A percentile compares a stretch with the other conserved stretches of the same genome.
Evolutionary conservation across 2,888 invertebrate genomes (phyloP).

Genomic region (Dryomyza anilis): DNA sequence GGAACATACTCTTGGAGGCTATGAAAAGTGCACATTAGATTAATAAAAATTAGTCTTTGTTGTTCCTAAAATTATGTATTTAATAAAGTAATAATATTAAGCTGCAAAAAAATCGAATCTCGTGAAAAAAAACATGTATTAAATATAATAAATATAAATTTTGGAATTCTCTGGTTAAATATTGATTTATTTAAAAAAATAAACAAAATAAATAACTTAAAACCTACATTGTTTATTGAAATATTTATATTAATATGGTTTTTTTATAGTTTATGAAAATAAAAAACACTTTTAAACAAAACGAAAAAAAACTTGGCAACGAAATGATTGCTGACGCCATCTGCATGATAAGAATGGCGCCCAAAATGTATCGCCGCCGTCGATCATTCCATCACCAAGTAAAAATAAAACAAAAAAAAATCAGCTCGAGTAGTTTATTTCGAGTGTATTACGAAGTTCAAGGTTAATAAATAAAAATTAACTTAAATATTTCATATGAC

Average conservation of each 20-base stretch:
- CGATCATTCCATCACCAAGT: not conserved
- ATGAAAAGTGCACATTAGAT: no score
- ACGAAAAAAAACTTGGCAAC: slow-evolving; percentile 10
- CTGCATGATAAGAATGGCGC: not conserved
- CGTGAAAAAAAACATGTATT: no score
- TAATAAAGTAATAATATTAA: no score
- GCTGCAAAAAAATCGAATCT: no score
- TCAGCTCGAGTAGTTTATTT: not conserved
- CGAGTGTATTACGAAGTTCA: not conserved
- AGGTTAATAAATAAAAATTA: not conserved
- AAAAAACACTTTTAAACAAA: not conserved
- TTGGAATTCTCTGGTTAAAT: slow-evolving; percentile 23
- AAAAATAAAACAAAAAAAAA: not conserved
- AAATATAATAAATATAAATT: not conserved
- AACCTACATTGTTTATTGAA: not conserved
- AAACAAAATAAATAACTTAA: no score
- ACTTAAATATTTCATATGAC: not conserved
- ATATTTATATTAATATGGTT: no score
- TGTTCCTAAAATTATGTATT: no score
- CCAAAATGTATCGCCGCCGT: not conserved
- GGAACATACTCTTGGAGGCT: no score
- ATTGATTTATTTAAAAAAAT: not conserved
- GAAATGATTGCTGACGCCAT: slow-evolving; percentile 3
- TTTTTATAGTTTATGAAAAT: not conserved
- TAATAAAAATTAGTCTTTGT: no score